A percentile compares a stretch with the other conserved stretches of the same genome.
Evolutionary conservation across 2,888 invertebrate genomes (phyloP).

Genomic region (Amitus sp.): DNA sequence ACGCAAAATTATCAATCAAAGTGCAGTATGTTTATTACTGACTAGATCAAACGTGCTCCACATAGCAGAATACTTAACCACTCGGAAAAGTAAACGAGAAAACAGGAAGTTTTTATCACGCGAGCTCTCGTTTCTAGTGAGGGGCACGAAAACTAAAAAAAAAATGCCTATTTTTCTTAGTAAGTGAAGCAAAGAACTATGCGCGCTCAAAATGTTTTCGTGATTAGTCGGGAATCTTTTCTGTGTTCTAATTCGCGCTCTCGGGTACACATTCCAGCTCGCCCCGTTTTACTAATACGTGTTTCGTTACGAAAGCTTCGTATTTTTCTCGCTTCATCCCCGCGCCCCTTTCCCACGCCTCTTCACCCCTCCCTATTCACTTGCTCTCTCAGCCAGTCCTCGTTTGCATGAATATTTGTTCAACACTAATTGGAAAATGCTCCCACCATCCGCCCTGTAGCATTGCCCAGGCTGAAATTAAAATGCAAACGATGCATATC

Average conservation of each 20-base stretch:
- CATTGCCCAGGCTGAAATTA: slow-evolving; percentile 34
- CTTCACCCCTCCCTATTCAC: slow-evolving; percentile 28
- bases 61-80: too few relatives aligned
- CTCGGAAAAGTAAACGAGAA: too few relatives aligned
- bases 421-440: slow-evolving; percentile 61
- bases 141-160: too few relatives aligned
- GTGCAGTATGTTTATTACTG: too few relatives aligned
- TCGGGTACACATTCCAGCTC: slow-evolving; percentile 14
- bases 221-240: slow-evolving; percentile 17
- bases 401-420: slow-evolving; percentile 55
- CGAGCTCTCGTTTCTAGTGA: too few relatives aligned
- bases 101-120: too few relatives aligned
- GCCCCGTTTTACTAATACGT: slow-evolving; percentile 47
- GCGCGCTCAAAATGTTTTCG: too few relatives aligned
- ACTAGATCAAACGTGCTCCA: too few relatives aligned
- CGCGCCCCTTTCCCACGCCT: slow-evolving; percentile 17
- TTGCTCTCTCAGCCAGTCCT: slow-evolving; percentile 23
- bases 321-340: slow-evolving; percentile 8
- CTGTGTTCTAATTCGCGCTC: slow-evolving; percentile 22
- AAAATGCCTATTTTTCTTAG: too few relatives aligned
- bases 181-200: too few relatives aligned
- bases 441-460: slow-evolving; percentile 43
- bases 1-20: too few relatives aligned
- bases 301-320: slow-evolving; percentile 42
- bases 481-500: slow-evolving; percentile 40